These are phyloP conservation scores for Trichonephila clavipes DNA, from an alignment of 1,140 invertebrate species.

Conservation along the genomic window DNA sequence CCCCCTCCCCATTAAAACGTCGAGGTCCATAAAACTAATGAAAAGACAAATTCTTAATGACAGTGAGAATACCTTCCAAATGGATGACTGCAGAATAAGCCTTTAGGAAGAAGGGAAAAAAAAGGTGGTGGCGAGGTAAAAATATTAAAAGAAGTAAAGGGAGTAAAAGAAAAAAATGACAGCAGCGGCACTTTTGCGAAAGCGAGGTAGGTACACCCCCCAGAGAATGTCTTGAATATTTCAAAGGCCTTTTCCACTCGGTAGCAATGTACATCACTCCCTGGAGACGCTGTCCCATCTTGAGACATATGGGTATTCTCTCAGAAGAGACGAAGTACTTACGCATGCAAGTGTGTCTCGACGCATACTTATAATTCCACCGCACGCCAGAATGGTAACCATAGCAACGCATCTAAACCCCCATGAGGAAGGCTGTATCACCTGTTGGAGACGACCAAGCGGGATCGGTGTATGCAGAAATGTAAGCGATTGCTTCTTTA, in stretches of 20 bases:
- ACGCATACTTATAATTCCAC: constrained; percentile 72
- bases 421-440: constrained; percentile 1
- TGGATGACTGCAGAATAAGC: constrained; percentile 74
- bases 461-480: no score
- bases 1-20: constrained; percentile 70
- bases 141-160: constrained; percentile 66
- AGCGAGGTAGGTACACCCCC: constrained; percentile 37
- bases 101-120: constrained; percentile 47
- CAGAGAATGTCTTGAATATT: constrained; percentile 58
- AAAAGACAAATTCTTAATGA: constrained; percentile 77
- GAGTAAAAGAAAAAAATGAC: constrained; percentile 9
- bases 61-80: constrained; percentile 74
- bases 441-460: constrained; percentile 52
- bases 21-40: constrained; percentile 76
- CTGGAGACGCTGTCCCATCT: constrained; percentile 27
- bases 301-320: neutral
- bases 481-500: no score
- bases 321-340: constrained; percentile 16
- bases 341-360: constrained; percentile 65
- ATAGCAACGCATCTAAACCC: constrained; percentile 64
- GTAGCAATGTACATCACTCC: constrained; percentile 43
- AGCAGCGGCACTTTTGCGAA: constrained; percentile 71
- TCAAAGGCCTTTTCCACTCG: constrained; percentile 60
- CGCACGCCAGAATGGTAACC: constrained; percentile 51
- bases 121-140: constrained; percentile 1